Conservation (phyloP, 2,113 vertebrate genomes). For the Entelurus aequoreus region DNA sequence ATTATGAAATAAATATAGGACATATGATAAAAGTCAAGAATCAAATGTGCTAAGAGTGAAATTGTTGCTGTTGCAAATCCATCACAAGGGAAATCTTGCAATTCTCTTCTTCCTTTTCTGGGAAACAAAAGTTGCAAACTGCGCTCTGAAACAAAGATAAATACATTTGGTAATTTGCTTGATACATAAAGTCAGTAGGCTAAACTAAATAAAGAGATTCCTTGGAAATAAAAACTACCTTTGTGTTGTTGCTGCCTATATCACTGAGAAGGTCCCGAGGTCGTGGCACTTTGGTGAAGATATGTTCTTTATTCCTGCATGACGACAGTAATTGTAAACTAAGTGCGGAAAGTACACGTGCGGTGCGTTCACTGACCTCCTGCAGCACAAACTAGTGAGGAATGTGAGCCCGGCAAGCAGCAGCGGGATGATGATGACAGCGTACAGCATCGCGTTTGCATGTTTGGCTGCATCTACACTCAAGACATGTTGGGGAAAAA, state of each 20-base stretch:
- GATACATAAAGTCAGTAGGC: background rate
- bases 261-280: constrained; percentile 42
- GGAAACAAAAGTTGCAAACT: background rate
- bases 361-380: constrained; percentile 28
- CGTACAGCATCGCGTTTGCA: fast-evolving
- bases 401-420: background rate
- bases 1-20: background rate
- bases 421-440: constrained; percentile 17
- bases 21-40: background rate
- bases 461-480: constrained; percentile 1
- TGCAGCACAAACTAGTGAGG: constrained; percentile 15
- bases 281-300: constrained; percentile 41
- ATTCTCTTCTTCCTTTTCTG: constrained; percentile 13
- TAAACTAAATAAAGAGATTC: background rate
- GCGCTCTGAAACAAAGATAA: constrained; percentile 13
- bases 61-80: constrained; percentile 1
- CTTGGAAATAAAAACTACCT: constrained; percentile 20
- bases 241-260: constrained; percentile 38
- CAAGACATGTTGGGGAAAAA: background rate
- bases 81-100: constrained; percentile 38
- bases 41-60: background rate
- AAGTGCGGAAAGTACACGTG: background rate
- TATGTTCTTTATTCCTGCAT: constrained; percentile 18
- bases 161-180: background rate
- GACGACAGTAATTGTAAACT: background rate